Percentiles rank a stretch among this genome's conserved stretches.
Conservation (phyloP, 1,140 invertebrate species). For the Hetaerina americana region DNA sequence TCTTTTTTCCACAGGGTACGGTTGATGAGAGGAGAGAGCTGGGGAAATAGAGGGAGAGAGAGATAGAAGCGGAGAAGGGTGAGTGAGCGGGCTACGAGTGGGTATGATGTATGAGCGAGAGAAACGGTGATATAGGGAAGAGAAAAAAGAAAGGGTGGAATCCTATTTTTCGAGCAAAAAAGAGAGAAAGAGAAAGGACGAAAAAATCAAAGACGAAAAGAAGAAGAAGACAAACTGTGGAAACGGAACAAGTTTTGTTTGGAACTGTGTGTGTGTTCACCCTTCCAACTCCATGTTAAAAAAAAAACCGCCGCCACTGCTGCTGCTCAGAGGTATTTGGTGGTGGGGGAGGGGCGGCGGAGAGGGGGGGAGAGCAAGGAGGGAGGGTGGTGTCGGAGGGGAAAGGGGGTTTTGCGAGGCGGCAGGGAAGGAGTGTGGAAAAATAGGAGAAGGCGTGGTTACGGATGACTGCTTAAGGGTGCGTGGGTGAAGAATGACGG, state of each 20-base stretch:
- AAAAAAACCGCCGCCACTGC: background rate
- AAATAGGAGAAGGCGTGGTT: background rate
- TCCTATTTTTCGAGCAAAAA: background rate
- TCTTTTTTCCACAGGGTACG: too few relatives aligned
- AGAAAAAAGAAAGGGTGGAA: too few relatives aligned
- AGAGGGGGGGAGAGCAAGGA: background rate
- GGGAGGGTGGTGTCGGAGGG: background rate
- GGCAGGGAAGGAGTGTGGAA: background rate
- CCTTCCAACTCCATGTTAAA: background rate
- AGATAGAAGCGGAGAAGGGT: background rate
- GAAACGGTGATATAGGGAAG: too few relatives aligned
- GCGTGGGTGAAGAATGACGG: background rate
- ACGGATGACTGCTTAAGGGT: background rate
- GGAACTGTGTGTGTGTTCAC: background rate
- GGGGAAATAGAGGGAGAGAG: background rate
- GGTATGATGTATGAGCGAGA: background rate
- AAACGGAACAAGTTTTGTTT: background rate
- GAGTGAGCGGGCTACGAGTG: background rate
- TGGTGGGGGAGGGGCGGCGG: too few relatives aligned
- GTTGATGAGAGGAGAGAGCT: background rate
- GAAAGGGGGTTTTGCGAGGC: background rate
- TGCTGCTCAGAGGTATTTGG: too few relatives aligned
- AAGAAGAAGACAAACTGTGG: background rate
- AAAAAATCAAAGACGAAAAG: background rate
- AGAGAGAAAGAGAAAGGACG: background rate